Conservation (phyloP, 2,797 vertebrate genomes). For the Lateolabrax maculatus region DNA sequence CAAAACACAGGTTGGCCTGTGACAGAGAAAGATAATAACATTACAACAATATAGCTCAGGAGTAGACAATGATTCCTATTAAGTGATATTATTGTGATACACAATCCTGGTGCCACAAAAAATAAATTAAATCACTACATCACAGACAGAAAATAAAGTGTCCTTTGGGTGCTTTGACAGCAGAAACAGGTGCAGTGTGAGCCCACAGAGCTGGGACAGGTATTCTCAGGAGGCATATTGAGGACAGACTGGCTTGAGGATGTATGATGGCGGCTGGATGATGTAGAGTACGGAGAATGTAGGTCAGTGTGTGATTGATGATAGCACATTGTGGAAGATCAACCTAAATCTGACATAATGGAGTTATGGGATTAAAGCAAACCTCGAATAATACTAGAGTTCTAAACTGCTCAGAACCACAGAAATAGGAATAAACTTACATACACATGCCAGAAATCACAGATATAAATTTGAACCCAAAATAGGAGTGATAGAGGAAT, state of each 20-base stretch:
- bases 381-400: slow-evolving; percentile 4
- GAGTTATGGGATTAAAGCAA: slow-evolving; percentile 54
- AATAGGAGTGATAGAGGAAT: background rate
- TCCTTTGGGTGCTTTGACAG: background rate
- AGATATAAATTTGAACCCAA: background rate
- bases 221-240: background rate
- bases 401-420: slow-evolving; percentile 7
- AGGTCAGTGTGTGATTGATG: slow-evolving; percentile 56
- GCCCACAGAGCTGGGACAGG: background rate
- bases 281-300: slow-evolving; percentile 21
- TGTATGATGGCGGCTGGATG: background rate
- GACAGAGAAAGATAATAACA: background rate
- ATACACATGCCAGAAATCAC: background rate
- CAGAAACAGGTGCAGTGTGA: background rate
- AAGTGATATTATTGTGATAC: background rate
- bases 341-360: slow-evolving; percentile 55
- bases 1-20: slow-evolving; percentile 96
- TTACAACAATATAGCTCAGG: background rate
- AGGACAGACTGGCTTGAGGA: slow-evolving; percentile 27
- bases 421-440: background rate
- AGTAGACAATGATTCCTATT: background rate
- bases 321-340: slow-evolving; percentile 29
- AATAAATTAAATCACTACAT: background rate
- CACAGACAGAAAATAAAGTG: background rate
- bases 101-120: background rate